phyloP scores from a whole-genome alignment of 2,113 vertebrate genomes.

The Myotis davidii region DNA sequence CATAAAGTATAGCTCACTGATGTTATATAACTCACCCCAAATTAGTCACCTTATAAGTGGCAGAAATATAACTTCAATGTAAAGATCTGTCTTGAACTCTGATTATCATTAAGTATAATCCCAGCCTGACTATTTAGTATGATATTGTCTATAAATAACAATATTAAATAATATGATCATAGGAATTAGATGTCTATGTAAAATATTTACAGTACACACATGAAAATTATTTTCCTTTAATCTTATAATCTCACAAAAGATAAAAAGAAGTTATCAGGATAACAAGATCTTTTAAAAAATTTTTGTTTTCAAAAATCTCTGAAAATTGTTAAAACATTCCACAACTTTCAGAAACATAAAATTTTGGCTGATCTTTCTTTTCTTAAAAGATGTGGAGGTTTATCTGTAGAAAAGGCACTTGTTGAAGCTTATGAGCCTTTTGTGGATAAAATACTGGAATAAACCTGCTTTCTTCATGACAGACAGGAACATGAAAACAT shows the following conservation, averaged over 20 bases:
- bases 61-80: not conserved
- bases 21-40: not conserved
- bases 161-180: not conserved
- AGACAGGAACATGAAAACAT: not conserved
- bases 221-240: not conserved
- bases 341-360: not conserved
- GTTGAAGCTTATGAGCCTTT: not conserved
- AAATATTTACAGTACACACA: not conserved
- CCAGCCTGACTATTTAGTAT: not conserved
- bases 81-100: not conserved
- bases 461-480: not conserved
- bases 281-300: not conserved
- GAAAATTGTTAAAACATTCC: not conserved
- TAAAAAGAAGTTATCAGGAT: not conserved
- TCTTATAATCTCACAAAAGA: not conserved
- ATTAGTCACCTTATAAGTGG: not conserved
- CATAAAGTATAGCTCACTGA: not conserved
- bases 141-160: not conserved
- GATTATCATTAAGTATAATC: not conserved
- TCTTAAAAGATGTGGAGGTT: not conserved
- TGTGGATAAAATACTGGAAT: not conserved
- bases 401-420: not conserved
- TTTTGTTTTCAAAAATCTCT: conserved; percentile 2
- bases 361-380: not conserved
- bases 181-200: not conserved